These are phyloP conservation scores for Trileptium ribeirensis DNA, from an alignment of 2,888 invertebrate genomes.

Conservation along the genomic window DNA sequence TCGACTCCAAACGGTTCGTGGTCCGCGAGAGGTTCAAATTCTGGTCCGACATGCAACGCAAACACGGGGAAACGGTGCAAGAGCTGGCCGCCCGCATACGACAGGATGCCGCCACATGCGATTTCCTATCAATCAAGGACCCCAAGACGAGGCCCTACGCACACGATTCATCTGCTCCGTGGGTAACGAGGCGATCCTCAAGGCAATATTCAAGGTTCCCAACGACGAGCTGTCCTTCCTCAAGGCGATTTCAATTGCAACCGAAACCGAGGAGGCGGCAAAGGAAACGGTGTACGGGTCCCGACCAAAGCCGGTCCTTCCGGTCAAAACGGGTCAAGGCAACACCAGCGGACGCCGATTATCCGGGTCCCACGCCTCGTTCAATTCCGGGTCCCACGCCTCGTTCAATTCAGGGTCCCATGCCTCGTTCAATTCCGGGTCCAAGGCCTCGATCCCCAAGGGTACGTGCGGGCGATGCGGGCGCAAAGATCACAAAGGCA, in stretches of 20 bases:
- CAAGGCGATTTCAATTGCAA: background rate
- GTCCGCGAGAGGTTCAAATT: constrained; percentile 26
- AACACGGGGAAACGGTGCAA: constrained; percentile 24
- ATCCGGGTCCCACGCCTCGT: background rate
- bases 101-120: constrained; percentile 32
- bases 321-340: background rate
- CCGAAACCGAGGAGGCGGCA: background rate
- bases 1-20: background rate
- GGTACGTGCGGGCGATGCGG: background rate
- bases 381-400: no score
- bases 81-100: constrained; percentile 30
- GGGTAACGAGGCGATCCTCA: constrained; percentile 29
- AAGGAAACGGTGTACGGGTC: background rate
- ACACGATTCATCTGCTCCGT: constrained; percentile 34
- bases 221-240: constrained; percentile 16
- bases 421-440: background rate
- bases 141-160: constrained; percentile 34
- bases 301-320: background rate
- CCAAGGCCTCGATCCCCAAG: background rate
- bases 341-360: background rate
- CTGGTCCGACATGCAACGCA: constrained; percentile 33
- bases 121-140: constrained; percentile 33
- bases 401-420: no score
- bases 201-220: constrained; percentile 33
- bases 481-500: background rate